Conservation (phyloP, 1,140 invertebrate genomes). For the Anagrus nilaparvatae region DNA sequence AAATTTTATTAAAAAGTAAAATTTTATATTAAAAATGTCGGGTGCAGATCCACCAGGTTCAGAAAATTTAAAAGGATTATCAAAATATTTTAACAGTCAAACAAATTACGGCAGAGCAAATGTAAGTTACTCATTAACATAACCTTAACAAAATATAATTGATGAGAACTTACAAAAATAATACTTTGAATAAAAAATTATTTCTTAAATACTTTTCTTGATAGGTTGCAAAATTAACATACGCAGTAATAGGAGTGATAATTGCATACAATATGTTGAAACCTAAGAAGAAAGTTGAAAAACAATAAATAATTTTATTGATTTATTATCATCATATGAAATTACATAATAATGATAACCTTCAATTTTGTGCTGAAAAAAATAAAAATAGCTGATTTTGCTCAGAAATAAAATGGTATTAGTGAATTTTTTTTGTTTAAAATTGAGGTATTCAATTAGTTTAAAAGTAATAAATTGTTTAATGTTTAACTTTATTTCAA, state of each 20-base stretch:
- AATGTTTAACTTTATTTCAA: too few relatives aligned
- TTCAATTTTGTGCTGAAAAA: too few relatives aligned
- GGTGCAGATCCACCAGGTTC: slow-evolving; percentile 17
- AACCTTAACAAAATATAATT: slow-evolving; percentile 9
- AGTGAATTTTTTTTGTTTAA: too few relatives aligned
- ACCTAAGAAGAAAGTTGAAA: slow-evolving; percentile 18
- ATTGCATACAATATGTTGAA: slow-evolving; percentile 17
- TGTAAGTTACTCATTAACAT: slow-evolving; percentile 26
- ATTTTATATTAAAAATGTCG: slow-evolving; percentile 17
- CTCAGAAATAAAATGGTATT: too few relatives aligned
- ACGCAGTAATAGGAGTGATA: slow-evolving; percentile 7
- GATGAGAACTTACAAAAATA: not conserved
- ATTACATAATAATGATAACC: too few relatives aligned
- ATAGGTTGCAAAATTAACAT: slow-evolving; percentile 25
- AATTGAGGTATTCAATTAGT: too few relatives aligned
- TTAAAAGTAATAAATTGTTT: too few relatives aligned
- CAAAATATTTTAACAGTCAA: slow-evolving; percentile 32
- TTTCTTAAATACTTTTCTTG: slow-evolving; percentile 11
- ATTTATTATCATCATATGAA: too few relatives aligned
- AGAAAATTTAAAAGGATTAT: slow-evolving; percentile 27
- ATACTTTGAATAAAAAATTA: not conserved
- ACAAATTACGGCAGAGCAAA: slow-evolving; percentile 33
- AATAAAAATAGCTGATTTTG: too few relatives aligned
- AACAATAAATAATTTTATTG: slow-evolving; percentile 1
- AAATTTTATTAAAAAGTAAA: not conserved